Evolutionary conservation across 2,888 invertebrate species (phyloP).

Genomic region (Pantelozetes paolii): DNA sequence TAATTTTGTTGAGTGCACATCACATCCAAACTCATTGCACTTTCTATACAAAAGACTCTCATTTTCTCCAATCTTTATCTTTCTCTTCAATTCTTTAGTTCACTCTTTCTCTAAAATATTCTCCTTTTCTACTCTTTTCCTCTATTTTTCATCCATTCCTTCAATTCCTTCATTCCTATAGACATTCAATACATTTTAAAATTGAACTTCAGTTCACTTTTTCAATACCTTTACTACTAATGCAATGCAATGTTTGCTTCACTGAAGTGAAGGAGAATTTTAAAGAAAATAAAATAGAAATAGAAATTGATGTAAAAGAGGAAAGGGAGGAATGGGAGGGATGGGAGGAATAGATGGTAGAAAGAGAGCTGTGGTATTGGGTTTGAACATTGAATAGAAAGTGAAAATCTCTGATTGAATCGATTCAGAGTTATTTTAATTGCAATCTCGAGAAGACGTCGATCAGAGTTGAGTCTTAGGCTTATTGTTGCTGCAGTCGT

Average conservation of each 20-base stretch:
- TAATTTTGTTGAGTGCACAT: conserved; percentile 34
- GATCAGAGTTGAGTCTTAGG: conserved; percentile 16
- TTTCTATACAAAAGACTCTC: conserved; percentile 24
- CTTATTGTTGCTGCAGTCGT: conserved; percentile 27
- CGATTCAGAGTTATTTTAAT: conserved; percentile 33
- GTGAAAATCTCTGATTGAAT: conserved; percentile 23
- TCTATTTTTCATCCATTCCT: not conserved
- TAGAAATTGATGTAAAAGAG: not conserved
- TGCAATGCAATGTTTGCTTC: conserved; percentile 28
- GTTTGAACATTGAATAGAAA: not conserved
- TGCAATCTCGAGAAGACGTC: conserved; percentile 19
- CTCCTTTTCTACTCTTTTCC: not conserved
- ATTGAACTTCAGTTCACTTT: conserved; percentile 24
- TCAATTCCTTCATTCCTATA: conserved; percentile 6
- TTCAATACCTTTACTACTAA: not conserved
- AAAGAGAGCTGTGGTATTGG: not conserved
- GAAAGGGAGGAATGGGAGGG: not conserved
- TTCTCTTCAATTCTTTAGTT: not conserved
- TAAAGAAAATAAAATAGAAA: conserved; percentile 5
- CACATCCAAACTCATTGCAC: not conserved
- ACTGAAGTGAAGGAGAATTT: conserved; percentile 23
- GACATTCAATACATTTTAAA: conserved; percentile 28
- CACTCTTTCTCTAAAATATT: not conserved
- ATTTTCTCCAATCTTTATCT: not conserved
- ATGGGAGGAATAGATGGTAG: not conserved